A percentile compares a stretch with the other conserved stretches of the same genome.
These are phyloP conservation scores for Sebastes flavidus DNA, from an alignment of 2,797 vertebrate genomes.

Conservation along the genomic window DNA sequence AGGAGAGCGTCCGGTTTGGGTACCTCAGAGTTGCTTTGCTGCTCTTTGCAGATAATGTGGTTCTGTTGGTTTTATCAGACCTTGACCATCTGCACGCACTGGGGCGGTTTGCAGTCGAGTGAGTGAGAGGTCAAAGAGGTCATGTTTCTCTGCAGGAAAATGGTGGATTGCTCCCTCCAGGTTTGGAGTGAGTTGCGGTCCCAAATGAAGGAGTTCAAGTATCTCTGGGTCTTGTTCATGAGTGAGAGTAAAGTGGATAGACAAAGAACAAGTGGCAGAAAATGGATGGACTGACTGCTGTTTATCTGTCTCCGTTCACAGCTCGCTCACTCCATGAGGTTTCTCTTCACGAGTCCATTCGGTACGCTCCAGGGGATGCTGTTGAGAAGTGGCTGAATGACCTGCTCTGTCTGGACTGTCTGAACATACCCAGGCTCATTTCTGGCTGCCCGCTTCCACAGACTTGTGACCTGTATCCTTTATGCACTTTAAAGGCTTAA, in stretches of 20 bases:
- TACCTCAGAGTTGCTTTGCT: background rate
- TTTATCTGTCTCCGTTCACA: conserved; percentile 39
- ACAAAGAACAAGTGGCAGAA: background rate
- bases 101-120: background rate
- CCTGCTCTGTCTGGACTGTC: conserved; percentile 93
- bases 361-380: conserved; percentile 91
- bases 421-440: conserved; percentile 92
- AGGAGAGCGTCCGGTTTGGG: too few relatives aligned
- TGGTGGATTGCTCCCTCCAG: background rate
- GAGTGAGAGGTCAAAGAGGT: background rate
- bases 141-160: background rate
- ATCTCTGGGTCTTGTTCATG: background rate
- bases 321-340: conserved; percentile 92
- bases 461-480: conserved; percentile 96
- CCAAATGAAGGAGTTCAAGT: background rate
- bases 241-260: background rate
- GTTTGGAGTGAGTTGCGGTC: background rate
- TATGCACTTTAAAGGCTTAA: background rate
- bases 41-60: background rate
- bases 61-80: background rate
- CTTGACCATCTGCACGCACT: background rate
- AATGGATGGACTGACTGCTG: background rate
- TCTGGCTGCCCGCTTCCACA: conserved; percentile 95
- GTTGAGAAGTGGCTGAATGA: conserved; percentile 98
- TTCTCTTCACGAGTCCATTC: conserved; percentile 96